Evolutionary conservation across 53 echinoderm and acorn worm genomes (phyloP).

Genomic region (Hippasteria phrygiana): DNA sequence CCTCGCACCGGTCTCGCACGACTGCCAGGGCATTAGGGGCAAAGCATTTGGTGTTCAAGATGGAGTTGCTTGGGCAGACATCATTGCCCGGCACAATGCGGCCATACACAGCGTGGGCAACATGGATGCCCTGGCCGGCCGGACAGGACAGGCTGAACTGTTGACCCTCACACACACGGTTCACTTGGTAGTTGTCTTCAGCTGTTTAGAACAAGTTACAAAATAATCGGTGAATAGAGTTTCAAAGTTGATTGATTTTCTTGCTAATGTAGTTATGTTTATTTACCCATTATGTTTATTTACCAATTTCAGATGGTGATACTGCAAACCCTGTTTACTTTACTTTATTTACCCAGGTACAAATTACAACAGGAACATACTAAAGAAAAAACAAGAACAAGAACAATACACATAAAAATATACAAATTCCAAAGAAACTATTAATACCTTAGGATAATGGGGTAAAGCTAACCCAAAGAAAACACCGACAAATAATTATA

Average conservation of each 20-base stretch:
- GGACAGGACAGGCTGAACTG: conserved; percentile 12
- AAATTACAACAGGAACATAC: too few relatives aligned
- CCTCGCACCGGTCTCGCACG: conserved; percentile 27
- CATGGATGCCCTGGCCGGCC: background rate
- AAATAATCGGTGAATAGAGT: background rate
- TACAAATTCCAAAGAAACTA: too few relatives aligned
- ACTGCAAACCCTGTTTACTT: too few relatives aligned
- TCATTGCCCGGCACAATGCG: conserved; percentile 23
- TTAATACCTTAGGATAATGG: too few relatives aligned
- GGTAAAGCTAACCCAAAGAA: too few relatives aligned
- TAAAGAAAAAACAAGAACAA: too few relatives aligned
- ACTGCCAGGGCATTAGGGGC: conserved; percentile 4
- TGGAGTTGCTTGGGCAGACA: conserved; percentile 14
- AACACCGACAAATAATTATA: too few relatives aligned
- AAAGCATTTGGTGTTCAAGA: conserved; percentile 28
- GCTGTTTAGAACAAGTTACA: conserved; percentile 2
- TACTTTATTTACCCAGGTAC: too few relatives aligned
- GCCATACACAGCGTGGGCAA: conserved; percentile 30
- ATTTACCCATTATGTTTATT: too few relatives aligned
- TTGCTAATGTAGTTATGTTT: too few relatives aligned
- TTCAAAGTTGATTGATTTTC: background rate
- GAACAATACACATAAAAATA: too few relatives aligned
- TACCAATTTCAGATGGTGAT: too few relatives aligned
- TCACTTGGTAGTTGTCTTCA: conserved; percentile 15
- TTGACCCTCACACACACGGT: background rate